Conservation (phyloP, 2,113 vertebrate genomes). For the Polypterus bichir region DNA sequence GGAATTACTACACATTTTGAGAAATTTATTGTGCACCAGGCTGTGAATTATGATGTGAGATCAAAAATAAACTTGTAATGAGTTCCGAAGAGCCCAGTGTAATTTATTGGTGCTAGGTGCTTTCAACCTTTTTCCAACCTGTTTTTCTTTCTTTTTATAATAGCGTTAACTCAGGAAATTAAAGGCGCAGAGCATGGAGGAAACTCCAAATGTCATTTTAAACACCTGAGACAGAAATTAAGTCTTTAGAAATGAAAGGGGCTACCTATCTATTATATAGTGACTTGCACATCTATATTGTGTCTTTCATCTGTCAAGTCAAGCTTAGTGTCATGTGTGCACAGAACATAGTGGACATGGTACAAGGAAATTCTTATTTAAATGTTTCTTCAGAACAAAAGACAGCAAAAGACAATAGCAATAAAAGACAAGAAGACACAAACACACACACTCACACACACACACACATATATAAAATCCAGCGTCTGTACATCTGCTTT, state of each 20-base stretch:
- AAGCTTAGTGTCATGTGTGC: no score
- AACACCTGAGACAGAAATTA: constrained; percentile 43
- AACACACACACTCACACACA: no score
- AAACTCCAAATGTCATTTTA: constrained; percentile 53
- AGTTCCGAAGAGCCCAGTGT: constrained; percentile 65
- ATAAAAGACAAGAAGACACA: no score
- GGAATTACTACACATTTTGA: constrained; percentile 97
- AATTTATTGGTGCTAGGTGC: constrained; percentile 69
- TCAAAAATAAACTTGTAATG: constrained; percentile 82
- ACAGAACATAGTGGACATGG: no score
- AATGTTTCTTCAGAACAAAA: no score
- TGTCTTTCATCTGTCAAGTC: no score
- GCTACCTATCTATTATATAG: no score
- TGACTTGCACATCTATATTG: no score
- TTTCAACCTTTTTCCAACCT: constrained; percentile 33
- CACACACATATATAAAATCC: no score
- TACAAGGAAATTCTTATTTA: no score
- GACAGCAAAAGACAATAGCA: no score
- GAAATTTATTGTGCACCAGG: constrained; percentile 81
- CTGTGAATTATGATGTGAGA: constrained; percentile 93
- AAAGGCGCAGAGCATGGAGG: constrained; percentile 23
- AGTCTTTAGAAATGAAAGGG: constrained; percentile 49
- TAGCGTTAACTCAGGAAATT: constrained; percentile 26
- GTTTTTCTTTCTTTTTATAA: constrained; percentile 2
- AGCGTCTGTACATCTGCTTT: no score